Base-by-base conservation (phyloP, 2,888 invertebrate genomes). In the Adelognathus sp. region DNA sequence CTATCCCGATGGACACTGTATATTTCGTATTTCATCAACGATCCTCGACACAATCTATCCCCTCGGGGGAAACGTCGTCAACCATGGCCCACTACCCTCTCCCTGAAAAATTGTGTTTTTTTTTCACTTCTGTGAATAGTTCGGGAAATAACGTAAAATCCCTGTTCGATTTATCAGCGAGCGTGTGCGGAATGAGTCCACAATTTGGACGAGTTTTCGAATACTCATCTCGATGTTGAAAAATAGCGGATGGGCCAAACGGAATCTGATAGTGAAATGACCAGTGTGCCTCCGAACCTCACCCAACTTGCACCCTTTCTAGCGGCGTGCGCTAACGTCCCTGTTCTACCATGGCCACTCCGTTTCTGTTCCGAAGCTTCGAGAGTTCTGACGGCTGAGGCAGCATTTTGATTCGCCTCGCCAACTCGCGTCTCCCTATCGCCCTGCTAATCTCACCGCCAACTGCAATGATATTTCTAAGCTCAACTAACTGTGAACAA, bases 341-440 rank as follows among this genome's bases (percentile, higher is more conserved):
- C 52, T 39, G 16, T 50, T 67, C 21, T 27, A 58, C 16, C 52
- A 50, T 61, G 1, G 33, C 21, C 16, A 6, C n/a, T n/a, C n/a
- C n/a, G n/a, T n/a, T 29, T 33, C 54, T 44, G 11, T 31, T 31
- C 14, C 27, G 27, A 27, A 5, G 11, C 29, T 18, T 24, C 14
- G n/a, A 31, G 31, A 29, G 21, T 66, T 56, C 36, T 58, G 58
- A 67, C 66, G 41, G 50, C 60, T 16, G 6, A 46, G 7, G 44
- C 60, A 29, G 33, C 44, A 60, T 60, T 71, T 60, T 31, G 56
- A 78, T 73, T 79, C 63, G 56, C 60, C 70, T 74, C 73, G 77
- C 73, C 77, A 79, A 61, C 60, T 63, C 75, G 69, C 31, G 58
- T 50, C 33, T 16, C 33, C 41, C 46, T 71, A 50, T 16, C 27